Evolutionary conservation across 1,140 invertebrate species (phyloP).

Genomic region (Brachionus plicatilis): DNA sequence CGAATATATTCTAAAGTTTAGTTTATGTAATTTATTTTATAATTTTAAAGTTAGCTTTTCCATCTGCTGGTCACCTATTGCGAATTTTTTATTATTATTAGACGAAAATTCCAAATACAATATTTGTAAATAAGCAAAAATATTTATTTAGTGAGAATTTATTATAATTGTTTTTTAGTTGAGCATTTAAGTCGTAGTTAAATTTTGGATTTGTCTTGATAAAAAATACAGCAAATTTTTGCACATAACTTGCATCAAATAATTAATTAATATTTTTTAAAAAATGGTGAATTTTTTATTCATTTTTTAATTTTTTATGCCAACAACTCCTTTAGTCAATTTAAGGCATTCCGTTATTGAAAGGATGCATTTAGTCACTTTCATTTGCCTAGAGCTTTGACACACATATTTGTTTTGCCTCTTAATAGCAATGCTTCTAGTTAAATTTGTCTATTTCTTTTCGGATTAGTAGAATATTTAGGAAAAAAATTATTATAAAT

Average conservation of each 20-base stretch:
- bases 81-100: background rate
- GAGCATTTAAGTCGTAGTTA: too few species aligned
- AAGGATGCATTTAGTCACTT: background rate
- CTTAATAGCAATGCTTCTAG: background rate
- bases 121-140: background rate
- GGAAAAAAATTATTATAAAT: background rate
- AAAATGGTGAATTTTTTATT: background rate
- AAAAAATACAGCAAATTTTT: background rate
- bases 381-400: background rate
- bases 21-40: too few species aligned
- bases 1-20: too few species aligned
- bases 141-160: background rate
- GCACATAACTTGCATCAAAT: background rate
- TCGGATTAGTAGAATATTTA: background rate
- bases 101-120: background rate
- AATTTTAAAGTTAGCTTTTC: too few species aligned
- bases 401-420: background rate
- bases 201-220: too few species aligned
- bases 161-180: background rate
- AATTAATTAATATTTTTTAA: background rate
- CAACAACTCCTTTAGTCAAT: background rate
- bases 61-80: background rate
- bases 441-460: background rate
- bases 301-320: background rate
- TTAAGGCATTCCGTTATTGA: background rate